Evolutionary conservation across 2,113 vertebrate genomes (phyloP), one percentile per base, ranked within the genome.

Genomic region (Pseudorasbora parva): DNA sequence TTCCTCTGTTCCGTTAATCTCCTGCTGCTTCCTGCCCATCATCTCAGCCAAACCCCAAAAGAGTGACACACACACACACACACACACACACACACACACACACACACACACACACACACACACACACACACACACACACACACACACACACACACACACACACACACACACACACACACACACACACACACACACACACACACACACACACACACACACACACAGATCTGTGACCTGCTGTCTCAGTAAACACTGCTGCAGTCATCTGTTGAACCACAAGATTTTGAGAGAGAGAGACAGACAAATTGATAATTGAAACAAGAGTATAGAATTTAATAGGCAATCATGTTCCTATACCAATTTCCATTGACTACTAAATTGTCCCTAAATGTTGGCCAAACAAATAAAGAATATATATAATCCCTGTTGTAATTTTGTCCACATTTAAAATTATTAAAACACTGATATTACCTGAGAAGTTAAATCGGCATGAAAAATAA

Each of bases 1-100:
- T 89, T 88, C 88, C 87, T 84, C 33, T 87, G 86, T 76, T 83
- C 47, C 21, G 78, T 64, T 91, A 93, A 92, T 92, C 89, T 87
- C 79, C 84, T 85, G 88, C 88, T 86, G 78, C 82, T 86, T 84
- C 73, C 80, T 76, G 78, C 82, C 79, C 88, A 82, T 85, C 86
- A 81, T 85, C 89, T 89, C 88, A 75, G 85, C 84, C 87, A 86
- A 86, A 87, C 84, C 83, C 43, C 11, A 76, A 79, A 86, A 86
- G 89, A 89, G 86, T 82, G 60, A 23, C 79, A 69, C 74, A 45
- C 77, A 59, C 21, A 56, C 84, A 30, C 81, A 10, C 69, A 49
- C 69, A 25, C 69, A 71, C 59, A 17, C 54, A 57, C 78, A 87
- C 59, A 27, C 41, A 72, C 68, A 72, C 69, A 56, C 30, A 80